Base-by-base conservation (phyloP, 2,888 invertebrate genomes). In the Lithophane semibrunnea region DNA sequence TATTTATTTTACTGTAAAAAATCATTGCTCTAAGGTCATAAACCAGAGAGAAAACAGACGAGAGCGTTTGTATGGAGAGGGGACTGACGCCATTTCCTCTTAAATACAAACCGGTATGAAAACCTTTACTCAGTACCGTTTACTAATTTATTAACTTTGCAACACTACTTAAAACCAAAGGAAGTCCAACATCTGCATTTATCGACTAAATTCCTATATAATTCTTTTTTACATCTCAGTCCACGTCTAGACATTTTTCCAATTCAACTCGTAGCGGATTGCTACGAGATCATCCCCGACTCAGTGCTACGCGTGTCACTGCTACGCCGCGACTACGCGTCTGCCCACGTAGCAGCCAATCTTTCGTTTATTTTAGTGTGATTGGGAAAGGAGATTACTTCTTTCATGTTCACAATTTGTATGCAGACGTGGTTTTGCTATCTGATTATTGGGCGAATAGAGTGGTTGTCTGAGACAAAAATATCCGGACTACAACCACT, bases 291-390 rank as follows among this genome's bases (percentile, higher is more conserved):
- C 5, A 77, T 68, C 64, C 52, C 44, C 37, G 42, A 3, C 64
- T 63, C 60, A 56, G 18, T 47, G 71, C 83, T 80, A 61, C 80
- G 54, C 47, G 61, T 29, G 24, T 71, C 80, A 54, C 24, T 47
- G 72, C 77, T 77, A 77, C 79, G 70, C 52, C 8, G 61, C 66
- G 77, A n/a, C 84, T 79, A 67, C 84, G 74, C 52, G 74, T 58
- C 69, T 56, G 16, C 21, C 21, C 13, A 66, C 80, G 71, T 67
- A 70, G 80, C 70, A 58, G 16, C 47, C 54, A 56, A 71, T 64
- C 37, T 65, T 64, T 49, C 18, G 8, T 63, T 63, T 12, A 29
- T 77, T 70, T 49, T 60, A 82, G 42, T 82, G n/a, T 83, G 71
- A 80, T 78, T 78, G 63, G 24, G 52, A 71, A 63, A 77, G 13